These are phyloP conservation scores for Catalaphyllia jardinei DNA, from an alignment of 64 coral and sea anemone genomes.

Conservation along the genomic window DNA sequence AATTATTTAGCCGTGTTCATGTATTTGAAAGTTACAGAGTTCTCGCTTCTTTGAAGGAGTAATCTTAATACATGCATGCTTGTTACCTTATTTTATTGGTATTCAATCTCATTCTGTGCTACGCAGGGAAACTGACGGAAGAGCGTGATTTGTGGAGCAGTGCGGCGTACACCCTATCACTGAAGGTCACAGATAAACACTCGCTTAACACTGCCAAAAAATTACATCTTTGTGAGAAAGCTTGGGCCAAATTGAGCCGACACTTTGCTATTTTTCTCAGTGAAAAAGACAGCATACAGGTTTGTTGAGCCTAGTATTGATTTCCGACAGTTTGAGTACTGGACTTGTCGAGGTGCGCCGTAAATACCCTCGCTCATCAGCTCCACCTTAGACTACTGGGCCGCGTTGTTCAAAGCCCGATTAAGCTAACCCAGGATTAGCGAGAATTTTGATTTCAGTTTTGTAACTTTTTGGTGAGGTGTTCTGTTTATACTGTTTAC, in stretches of 20 bases:
- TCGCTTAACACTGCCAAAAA: conserved; percentile 91
- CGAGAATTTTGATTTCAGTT: no score
- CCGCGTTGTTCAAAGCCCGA: no score
- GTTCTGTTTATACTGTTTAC: no score
- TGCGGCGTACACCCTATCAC: conserved; percentile 81
- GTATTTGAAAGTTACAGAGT: background rate
- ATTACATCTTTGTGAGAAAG: conserved; percentile 92
- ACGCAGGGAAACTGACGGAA: conserved; percentile 77
- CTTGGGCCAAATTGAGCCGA: conserved; percentile 89
- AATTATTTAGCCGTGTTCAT: no score
- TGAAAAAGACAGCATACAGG: conserved; percentile 97
- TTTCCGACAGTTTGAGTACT: background rate
- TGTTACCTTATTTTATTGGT: background rate
- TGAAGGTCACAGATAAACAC: conserved; percentile 96
- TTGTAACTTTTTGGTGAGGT: no score
- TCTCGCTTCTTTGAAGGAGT: background rate
- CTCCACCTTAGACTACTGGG: background rate
- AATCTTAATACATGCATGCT: background rate
- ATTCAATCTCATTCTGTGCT: background rate
- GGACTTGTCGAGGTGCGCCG: no score
- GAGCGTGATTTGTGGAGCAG: conserved; percentile 96
- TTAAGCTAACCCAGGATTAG: no score
- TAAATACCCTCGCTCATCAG: no score
- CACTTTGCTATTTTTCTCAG: conserved; percentile 94
- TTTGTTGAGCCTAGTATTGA: background rate